Evolutionary conservation across 2,113 vertebrate genomes (phyloP), one percentile per base, ranked within the genome.

Genomic region (Zapornia atra): DNA sequence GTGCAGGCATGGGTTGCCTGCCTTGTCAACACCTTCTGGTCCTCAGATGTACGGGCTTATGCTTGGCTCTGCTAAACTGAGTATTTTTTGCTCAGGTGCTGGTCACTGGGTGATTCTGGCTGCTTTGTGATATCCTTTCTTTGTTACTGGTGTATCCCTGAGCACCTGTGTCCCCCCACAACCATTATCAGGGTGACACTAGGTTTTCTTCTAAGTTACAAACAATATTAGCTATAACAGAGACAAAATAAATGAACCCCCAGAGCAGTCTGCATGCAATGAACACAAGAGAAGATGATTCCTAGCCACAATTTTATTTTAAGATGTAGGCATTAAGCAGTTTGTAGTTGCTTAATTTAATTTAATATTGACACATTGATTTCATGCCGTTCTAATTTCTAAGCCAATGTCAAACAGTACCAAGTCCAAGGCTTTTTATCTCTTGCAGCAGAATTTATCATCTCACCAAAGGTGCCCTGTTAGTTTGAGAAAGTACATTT

Each of bases 361-460:
- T 96, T 71, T 87, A 68, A 72, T 86, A 88, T 90, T 90, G 88
- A 92, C 80, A 63, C 64, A 63, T 16, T 51, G 82, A 94, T 86
- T 93, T 90, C 51, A 54, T 68, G 76, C 50, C 76, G 56, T 88
- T 87, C 76, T 33, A 17, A 28, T 81, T 92, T 59, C 76, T 75
- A 63, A 94, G 64, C 51, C 71, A 83, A 44, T 71, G 91, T 54
- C 86, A 53, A 1, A 0, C 25, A 34, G 65, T 83, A 88, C 66
- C 71, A 94, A 88, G 63, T 69, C 71, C 63, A 88, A 80, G 48
- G 71, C 51, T 15, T 85, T 93, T 90, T 92, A 59, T 59, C 38
- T 50, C 76, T 93, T 80, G 72, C 79, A 92, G 68, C 64, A 88
- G 61, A 90, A 94, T 73, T 66, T 86, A 80, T 83, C 71, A 54